A percentile compares a stretch with the other conserved stretches of the same genome.
Conservation (phyloP, 2,113 vertebrate species). For the Rhombomys opimus region DNA sequence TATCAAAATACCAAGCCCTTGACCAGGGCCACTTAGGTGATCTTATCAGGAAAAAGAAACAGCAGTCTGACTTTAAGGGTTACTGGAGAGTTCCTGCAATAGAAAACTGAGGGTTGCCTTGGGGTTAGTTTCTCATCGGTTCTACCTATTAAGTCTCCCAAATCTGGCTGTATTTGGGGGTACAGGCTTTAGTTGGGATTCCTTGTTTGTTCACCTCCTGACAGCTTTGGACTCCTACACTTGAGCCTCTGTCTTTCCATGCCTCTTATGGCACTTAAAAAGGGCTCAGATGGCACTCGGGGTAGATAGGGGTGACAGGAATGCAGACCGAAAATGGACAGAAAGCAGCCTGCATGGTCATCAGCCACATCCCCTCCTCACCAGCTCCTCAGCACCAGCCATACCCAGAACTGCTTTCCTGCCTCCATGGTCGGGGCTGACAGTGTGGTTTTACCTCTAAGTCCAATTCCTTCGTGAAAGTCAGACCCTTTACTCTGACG, state of each 20-base stretch:
- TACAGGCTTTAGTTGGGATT: not conserved
- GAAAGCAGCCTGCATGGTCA: too few relatives aligned
- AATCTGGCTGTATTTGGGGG: too few relatives aligned
- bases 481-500: slow-evolving; percentile 11
- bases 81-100: not conserved
- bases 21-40: not conserved
- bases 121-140: not conserved
- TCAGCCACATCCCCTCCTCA: not conserved
- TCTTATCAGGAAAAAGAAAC: not conserved
- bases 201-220: not conserved
- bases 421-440: not conserved
- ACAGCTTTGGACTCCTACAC: not conserved
- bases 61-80: not conserved
- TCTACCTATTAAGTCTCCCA: not conserved
- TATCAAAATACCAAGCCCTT: not conserved
- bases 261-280: not conserved
- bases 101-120: not conserved
- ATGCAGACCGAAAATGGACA: too few relatives aligned
- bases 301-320: not conserved
- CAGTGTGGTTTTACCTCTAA: not conserved
- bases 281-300: not conserved
- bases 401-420: not conserved
- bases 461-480: slow-evolving; percentile 23
- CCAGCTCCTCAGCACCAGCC: not conserved
- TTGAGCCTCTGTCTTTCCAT: not conserved